Evolutionary conservation across 2,113 vertebrate species (phyloP), one percentile per base, ranked within the genome.

Genomic region (Anolis carolinensis): DNA sequence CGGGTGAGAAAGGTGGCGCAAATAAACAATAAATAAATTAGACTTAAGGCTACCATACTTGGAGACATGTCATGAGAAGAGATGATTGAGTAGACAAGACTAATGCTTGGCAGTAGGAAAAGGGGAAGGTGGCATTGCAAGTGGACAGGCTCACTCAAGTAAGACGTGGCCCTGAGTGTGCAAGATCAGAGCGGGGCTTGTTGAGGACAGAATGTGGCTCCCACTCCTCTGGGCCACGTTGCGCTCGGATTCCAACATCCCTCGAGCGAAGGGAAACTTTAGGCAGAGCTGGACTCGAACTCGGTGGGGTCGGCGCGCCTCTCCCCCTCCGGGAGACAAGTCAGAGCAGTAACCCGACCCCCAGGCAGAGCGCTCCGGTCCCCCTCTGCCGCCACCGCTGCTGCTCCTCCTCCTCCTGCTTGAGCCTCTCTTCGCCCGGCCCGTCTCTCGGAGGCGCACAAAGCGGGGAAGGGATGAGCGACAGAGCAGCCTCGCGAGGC

Each of bases 381-480:
- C 72, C 89, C 87, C 52, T 5, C 4, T 27, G 89, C 92, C 92
- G 63, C 87, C 52, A 11, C 0, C 39, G 39, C 39, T 8, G 88
- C 92, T 91, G 67, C 91, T 86, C 83, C 75, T 39, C 30, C 55
- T 79, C 39, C 11, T 34, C 34, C 68, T 14, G 36, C 84, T 48
- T n/a, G n/a, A n/a, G n/a, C n/a, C 32, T 30, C 62, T n/a, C 34
- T 74, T 32, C 8, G 30, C 44, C 52, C 9, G 55, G 67, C 23
- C 68, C 13, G 82, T 59, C 32, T 72, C 88, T 65, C 70, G 87
- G 8, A 63, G 25, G 92, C 93, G 93, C 91, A 92, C 93, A 85
- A 83, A 85, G 92, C 89, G 75, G 90, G 89, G 93, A 89, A 94
- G 96, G 95, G 90, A 97, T 97, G 96, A 97, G 95, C 93, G 95